phyloP scores from a whole-genome alignment of 2,888 invertebrate species.

The Drosophila limbata region DNA sequence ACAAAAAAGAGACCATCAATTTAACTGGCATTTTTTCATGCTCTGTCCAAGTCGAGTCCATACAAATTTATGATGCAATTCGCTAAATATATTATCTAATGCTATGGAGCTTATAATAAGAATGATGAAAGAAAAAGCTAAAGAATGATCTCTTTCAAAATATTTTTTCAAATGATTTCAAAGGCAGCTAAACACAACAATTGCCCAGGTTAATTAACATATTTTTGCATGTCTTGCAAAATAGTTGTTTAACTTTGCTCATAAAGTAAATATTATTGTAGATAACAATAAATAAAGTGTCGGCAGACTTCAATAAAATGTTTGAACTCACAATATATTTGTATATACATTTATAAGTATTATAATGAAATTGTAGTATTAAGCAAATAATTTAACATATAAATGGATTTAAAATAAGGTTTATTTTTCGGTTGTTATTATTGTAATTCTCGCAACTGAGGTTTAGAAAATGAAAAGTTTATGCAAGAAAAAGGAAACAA shows the following conservation, averaged over 20 bases:
- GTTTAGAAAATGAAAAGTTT: neutral
- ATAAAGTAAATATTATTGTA: neutral
- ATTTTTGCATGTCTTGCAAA: neutral
- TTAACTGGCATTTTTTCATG: constrained; percentile 46
- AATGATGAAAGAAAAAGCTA: neutral
- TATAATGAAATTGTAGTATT: no score
- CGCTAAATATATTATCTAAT: constrained; percentile 21
- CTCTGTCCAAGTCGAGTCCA: constrained; percentile 28
- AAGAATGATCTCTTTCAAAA: neutral
- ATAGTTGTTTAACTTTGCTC: neutral
- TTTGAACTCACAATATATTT: neutral
- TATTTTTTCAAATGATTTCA: neutral
- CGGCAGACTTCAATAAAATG: neutral
- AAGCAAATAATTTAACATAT: no score
- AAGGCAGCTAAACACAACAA: neutral
- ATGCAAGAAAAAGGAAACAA: no score
- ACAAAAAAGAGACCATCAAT: constrained; percentile 45
- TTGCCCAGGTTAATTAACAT: neutral
- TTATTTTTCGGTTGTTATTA: neutral
- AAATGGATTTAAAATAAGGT: neutral
- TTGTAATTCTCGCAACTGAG: neutral
- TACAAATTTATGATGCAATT: constrained; percentile 36
- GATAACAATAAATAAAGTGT: neutral
- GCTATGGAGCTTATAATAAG: neutral
- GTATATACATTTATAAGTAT: neutral